phyloP scores from a whole-genome alignment of 2,113 vertebrate genomes.

The Nestor notabilis region DNA sequence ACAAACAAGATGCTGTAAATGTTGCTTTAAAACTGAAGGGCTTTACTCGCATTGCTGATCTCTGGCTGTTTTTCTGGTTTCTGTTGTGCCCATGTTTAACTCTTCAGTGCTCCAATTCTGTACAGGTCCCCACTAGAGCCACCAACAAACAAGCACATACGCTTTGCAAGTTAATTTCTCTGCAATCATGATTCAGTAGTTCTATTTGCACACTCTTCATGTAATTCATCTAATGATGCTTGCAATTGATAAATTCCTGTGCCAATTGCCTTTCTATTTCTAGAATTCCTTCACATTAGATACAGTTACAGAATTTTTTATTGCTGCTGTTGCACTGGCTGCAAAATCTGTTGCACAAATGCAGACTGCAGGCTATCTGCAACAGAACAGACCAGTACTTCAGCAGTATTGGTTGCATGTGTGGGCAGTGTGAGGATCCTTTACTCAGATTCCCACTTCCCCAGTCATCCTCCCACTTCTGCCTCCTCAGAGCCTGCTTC shows the following conservation, averaged over 20 bases:
- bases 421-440: background rate
- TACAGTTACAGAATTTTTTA: background rate
- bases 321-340: background rate
- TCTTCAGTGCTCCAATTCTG: background rate
- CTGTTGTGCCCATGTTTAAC: background rate
- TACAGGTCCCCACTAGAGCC: background rate
- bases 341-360: background rate
- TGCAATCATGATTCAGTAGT: background rate
- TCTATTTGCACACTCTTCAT: background rate
- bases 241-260: background rate
- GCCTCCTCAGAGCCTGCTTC: background rate
- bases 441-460: background rate
- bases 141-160: background rate
- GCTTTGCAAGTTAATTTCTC: background rate
- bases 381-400: background rate
- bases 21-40: background rate
- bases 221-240: background rate
- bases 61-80: background rate
- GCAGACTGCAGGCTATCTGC: background rate
- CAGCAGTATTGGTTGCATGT: background rate
- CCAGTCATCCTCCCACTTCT: background rate
- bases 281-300: background rate
- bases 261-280: background rate
- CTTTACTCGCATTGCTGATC: background rate
- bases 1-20: background rate